Base-by-base conservation (phyloP, 2,888 invertebrate species). In the Halictus quadricinctus region DNA sequence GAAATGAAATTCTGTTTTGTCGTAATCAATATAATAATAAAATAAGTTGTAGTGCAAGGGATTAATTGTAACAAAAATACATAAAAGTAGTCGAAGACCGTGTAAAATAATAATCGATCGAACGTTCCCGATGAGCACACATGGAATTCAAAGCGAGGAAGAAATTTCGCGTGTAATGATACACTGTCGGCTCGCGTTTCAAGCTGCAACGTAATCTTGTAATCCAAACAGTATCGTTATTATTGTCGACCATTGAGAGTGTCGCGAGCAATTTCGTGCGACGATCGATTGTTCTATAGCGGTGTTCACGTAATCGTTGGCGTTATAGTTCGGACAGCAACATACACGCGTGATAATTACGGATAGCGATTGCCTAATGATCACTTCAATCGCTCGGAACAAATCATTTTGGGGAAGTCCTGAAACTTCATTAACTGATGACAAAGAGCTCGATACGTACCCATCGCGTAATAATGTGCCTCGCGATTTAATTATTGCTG, bases 111-210 rank as follows among this genome's bases (percentile, higher is more conserved):
- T 60, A 25, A 25, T 60, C 21, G 18, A 46, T 64, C 43, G 21
- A 64, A 36, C n/a, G 12, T 73, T 79, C 69, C 58, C 18, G 74
- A 70, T 69, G 79, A 79, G 70, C 58, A 48, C n/a, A 66, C 79
- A 18, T 29, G 18, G 70, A 58, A n/a, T 36, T 12, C 25, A 58
- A 36, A 29, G 13, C 21, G 46, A 7, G 29, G n/a, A 46, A 54
- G n/a, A 46, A 69, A 70, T 74, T 78, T 72, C 54, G 29, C 43
- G 36, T 15, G 76, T 58, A 83, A 73, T 50, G 46, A 58, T 76
- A 80, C 25, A 46, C 70, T 46, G 36, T 15, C 60, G 48, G 13
- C 43, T 82, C 36, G 8, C 50, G 15, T 84, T 79, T 73, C 76
- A n/a, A 8, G 12, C 73, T 41, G 76, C 69, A 84, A 76, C 64